Base-by-base conservation (phyloP, 2,797 vertebrate species). In the Hephaestus fuliginosus region DNA sequence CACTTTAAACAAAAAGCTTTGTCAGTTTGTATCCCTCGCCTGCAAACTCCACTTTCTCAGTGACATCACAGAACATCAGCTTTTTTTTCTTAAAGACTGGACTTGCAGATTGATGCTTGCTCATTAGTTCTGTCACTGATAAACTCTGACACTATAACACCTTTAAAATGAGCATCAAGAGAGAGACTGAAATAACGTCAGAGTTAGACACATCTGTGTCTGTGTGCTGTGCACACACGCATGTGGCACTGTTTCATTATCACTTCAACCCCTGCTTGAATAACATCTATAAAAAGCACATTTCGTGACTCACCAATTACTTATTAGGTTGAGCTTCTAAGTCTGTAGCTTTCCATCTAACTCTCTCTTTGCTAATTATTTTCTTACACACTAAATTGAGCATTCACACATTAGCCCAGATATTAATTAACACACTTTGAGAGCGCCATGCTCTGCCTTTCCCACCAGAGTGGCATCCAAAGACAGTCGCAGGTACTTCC, bases 221-320 rank as follows among this genome's bases (percentile, higher is more conserved):
- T 9, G 33, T 55, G 14, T 46, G 13, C 22, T 1, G 5, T 30
- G 46, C 55, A 51, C 15, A 46, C n/a, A 70, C 13, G 15, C 20
- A 68, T 4, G 17, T 20, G 22, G 3, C 57, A 67, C 30, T 13
- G 46, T 69, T 86, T 71, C 46, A 88, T 87, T 82, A 86, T 83
- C 81, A 79, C 89, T 67, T 75, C 48, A 70, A 49, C 48, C 8
- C 18, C 18, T 49, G 20, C n/a, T 8, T 25, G 61, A 57, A 66
- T 39, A 63, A 60, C 63, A 55, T 49, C 56, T 41, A 74, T 30
- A 64, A 72, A 80, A 73, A 63, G 9, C 48, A 30, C 20, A 68
- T 39, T 71, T 66, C 22, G 36, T 75, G 67, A 82, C 67, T 83
- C 74, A 67, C 48, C 22, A 39, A 20, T 69, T 66, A 62, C 33